phyloP scores from a whole-genome alignment of 2,113 vertebrate species.

The Nerophis lumbriciformis region DNA sequence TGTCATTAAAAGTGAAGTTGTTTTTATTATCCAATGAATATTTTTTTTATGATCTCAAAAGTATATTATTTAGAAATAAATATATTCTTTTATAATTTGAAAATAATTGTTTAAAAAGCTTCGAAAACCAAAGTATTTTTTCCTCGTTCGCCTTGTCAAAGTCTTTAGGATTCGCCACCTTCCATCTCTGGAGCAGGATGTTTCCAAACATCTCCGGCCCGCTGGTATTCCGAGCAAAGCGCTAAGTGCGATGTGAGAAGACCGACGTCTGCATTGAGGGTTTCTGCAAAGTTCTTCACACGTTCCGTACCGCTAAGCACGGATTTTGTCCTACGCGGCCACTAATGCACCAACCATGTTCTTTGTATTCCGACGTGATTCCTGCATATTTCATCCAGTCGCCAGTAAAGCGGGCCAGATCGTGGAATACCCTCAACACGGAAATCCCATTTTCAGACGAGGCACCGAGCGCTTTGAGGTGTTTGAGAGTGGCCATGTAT shows the following conservation, averaged over 20 bases:
- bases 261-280: neutral
- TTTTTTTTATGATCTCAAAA: too few relatives aligned
- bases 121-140: too few relatives aligned
- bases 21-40: too few relatives aligned
- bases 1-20: too few relatives aligned
- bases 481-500: conserved; percentile 4
- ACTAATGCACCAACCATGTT: conserved; percentile 64
- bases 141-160: too few relatives aligned
- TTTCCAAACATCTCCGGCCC: too few relatives aligned
- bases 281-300: conserved; percentile 4
- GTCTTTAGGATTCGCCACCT: too few relatives aligned
- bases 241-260: conserved; percentile 3
- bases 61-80: too few relatives aligned
- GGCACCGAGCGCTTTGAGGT: neutral
- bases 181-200: too few relatives aligned
- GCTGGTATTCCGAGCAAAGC: neutral
- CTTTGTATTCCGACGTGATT: conserved; percentile 43
- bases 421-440: neutral
- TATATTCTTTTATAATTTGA: too few relatives aligned
- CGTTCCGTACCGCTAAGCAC: conserved; percentile 30
- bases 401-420: neutral
- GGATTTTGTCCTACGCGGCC: conserved; percentile 29
- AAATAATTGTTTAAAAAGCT: too few relatives aligned
- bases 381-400: conserved; percentile 44
- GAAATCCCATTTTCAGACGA: conserved; percentile 2